Conservation (phyloP, 2,888 invertebrate genomes). For the Anoplius nigerrimus region DNA sequence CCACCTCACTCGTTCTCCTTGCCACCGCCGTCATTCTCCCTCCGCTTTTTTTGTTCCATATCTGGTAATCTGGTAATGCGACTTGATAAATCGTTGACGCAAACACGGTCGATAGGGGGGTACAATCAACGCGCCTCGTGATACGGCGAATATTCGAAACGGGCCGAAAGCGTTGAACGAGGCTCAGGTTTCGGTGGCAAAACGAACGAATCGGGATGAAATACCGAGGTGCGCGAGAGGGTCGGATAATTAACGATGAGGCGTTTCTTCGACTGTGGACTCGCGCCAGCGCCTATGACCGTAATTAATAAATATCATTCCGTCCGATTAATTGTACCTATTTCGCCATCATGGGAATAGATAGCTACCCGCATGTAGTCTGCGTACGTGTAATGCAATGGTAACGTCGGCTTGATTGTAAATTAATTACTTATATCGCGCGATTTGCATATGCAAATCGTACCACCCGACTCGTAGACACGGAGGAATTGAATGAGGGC, state of each 20-base stretch:
- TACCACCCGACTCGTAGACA: conserved; percentile 43
- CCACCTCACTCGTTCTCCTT: too few species aligned
- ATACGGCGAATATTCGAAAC: too few species aligned
- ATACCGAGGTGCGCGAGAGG: neutral
- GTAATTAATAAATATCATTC: conserved; percentile 66
- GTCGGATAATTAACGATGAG: conserved; percentile 41
- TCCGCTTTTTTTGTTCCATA: too few species aligned
- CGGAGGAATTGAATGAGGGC: conserved; percentile 32
- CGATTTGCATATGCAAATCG: conserved; percentile 73
- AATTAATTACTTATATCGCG: conserved; percentile 74
- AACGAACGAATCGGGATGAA: too few species aligned
- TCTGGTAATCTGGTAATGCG: too few species aligned
- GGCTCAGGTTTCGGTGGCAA: too few species aligned
- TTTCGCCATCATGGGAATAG: conserved; percentile 36
- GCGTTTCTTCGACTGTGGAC: conserved; percentile 41
- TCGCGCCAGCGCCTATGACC: conserved; percentile 24
- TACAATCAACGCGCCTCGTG: too few species aligned
- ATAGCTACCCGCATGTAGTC: too few species aligned
- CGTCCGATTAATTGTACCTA: conserved; percentile 71
- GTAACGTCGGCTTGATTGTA: conserved; percentile 68
- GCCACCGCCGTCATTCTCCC: too few species aligned
- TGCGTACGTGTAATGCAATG: conserved; percentile 51
- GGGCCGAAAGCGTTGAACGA: too few species aligned
- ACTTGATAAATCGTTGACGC: too few species aligned
- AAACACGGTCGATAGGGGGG: too few species aligned